phyloP scores from a whole-genome alignment of 2,113 vertebrate genomes.

The Dicaeum eximium region DNA sequence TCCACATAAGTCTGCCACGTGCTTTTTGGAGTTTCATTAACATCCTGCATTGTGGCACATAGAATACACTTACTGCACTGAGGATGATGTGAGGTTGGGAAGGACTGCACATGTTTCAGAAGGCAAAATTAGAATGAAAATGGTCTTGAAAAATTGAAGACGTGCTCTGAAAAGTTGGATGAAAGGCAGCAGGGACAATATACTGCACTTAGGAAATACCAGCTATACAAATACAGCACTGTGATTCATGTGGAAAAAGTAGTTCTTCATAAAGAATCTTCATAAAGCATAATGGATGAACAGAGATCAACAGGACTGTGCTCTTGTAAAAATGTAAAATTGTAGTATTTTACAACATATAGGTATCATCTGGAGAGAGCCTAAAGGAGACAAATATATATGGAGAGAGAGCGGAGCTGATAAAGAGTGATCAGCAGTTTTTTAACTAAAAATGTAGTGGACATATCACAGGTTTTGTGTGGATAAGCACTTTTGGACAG shows the following conservation, averaged over 20 bases:
- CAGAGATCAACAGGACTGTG: background rate
- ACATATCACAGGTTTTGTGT: background rate
- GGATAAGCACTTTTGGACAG: background rate
- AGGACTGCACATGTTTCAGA: background rate
- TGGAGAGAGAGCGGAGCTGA: background rate
- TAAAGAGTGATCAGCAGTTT: background rate
- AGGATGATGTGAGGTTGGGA: background rate
- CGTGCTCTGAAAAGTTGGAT: background rate
- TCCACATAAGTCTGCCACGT: background rate
- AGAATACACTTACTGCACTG: background rate
- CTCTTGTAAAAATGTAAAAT: background rate
- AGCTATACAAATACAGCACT: background rate
- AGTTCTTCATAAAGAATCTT: background rate
- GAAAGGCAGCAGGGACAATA: background rate
- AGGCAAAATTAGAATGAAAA: background rate
- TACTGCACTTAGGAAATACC: background rate
- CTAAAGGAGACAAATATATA: background rate
- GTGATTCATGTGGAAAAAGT: background rate
- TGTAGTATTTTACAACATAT: background rate
- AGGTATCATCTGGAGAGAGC: background rate
- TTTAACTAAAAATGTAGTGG: background rate
- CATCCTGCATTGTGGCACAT: background rate
- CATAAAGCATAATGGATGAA: background rate
- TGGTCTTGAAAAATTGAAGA: background rate
- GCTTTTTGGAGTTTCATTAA: background rate